phyloP scores from a whole-genome alignment of 2,888 invertebrate genomes.

The Polydrusus tereticollis region DNA sequence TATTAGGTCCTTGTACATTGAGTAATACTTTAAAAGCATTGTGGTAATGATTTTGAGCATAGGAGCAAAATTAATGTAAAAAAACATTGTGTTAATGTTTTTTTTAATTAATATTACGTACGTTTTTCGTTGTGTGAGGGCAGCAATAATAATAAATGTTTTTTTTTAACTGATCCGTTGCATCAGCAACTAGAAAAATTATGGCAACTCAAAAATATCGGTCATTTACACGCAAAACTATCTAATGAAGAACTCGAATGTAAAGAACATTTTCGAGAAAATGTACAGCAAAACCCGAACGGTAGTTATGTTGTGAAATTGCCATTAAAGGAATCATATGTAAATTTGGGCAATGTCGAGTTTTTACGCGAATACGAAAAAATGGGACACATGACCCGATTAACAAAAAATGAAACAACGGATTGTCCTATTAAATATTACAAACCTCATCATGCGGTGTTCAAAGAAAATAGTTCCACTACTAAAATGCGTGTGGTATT shows the following conservation, averaged over 20 bases:
- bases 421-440: not conserved
- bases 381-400: slow-evolving; percentile 26
- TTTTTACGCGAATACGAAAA: slow-evolving; percentile 18
- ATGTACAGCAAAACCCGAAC: not conserved
- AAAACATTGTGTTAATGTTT: no score
- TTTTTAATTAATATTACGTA: no score
- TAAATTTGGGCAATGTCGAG: slow-evolving; percentile 13
- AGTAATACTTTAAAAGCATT: no score
- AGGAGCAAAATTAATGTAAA: no score
- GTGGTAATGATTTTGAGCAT: no score
- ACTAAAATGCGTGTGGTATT: slow-evolving; percentile 28
- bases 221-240: not conserved
- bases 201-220: no score
- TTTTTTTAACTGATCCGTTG: no score
- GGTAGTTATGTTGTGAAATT: slow-evolving; percentile 19
- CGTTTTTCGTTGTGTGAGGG: no score
- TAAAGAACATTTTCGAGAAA: slow-evolving; percentile 15
- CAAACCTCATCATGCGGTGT: slow-evolving; percentile 24
- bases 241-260: slow-evolving; percentile 16
- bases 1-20: no score
- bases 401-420: not conserved
- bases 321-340: slow-evolving; percentile 15
- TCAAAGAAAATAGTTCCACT: slow-evolving; percentile 15
- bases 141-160: no score
- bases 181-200: no score